Evolutionary conservation across 2,113 vertebrate species (phyloP).

Genomic region (Caranx ignobilis): DNA sequence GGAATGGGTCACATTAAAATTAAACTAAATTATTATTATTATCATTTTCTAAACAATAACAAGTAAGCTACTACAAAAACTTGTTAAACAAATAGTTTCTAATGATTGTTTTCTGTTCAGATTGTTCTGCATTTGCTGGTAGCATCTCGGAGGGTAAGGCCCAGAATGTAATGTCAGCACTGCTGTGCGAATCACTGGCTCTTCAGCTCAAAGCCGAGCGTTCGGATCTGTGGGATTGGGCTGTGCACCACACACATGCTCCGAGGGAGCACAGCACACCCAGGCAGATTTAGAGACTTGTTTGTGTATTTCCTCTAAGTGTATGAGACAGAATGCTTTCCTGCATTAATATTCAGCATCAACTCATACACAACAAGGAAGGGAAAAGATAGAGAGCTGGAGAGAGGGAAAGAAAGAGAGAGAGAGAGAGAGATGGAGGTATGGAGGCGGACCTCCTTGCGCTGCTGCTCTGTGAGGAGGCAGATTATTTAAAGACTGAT

Average conservation of each 20-base stretch:
- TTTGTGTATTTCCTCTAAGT: conserved; percentile 78
- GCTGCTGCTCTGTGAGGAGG: conserved; percentile 73
- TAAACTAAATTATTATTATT: not conserved
- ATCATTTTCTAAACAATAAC: conserved; percentile 10
- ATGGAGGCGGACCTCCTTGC: conserved; percentile 72
- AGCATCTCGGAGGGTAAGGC: conserved; percentile 50
- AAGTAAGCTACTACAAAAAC: not conserved
- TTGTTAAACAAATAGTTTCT: conserved; percentile 45
- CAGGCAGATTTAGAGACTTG: conserved; percentile 67
- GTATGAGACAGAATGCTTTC: conserved; percentile 69
- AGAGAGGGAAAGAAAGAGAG: conserved; percentile 14
- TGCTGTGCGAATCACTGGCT: conserved; percentile 50
- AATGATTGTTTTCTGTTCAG: conserved; percentile 31
- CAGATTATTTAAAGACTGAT: conserved; percentile 89
- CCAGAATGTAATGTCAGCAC: conserved; percentile 60
- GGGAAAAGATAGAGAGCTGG: conserved; percentile 46
- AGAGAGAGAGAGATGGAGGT: conserved; percentile 58
- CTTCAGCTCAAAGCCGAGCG: conserved; percentile 54
- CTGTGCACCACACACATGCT: conserved; percentile 56
- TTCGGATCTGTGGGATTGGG: conserved; percentile 58
- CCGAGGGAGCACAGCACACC: conserved; percentile 55
- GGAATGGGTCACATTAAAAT: conserved; percentile 8
- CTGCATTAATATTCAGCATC: conserved; percentile 78
- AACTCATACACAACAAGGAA: conserved; percentile 64
- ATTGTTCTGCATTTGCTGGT: conserved; percentile 31